Evolutionary conservation across 2,113 vertebrate genomes (phyloP), one percentile per base, ranked within the genome.

Genomic region (Burhinus bistriatus): DNA sequence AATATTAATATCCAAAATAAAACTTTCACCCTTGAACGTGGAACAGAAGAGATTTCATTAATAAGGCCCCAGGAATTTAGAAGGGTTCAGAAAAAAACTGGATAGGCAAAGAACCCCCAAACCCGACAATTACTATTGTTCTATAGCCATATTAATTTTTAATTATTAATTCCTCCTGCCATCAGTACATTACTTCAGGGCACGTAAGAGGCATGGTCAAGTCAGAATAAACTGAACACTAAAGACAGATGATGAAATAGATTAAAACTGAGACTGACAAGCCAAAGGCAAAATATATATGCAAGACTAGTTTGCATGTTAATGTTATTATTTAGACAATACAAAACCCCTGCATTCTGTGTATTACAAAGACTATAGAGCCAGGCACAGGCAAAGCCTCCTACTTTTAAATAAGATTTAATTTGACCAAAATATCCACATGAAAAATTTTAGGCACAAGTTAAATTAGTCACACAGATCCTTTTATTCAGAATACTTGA

Each of bases 261-360:
- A 64, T 72, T 21, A 82, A 89, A 92, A 55, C 11, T 49, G 38
- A 81, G 36, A 69, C 3, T 59, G 55, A 73, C 12, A 71, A 92
- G 9, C 34, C 3, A 4, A 72, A 79, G 42, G 26, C 19, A 92
- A 57, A 78, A 84, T 25, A 57, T 5, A 40, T 16, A 76, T 16
- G 44, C 49, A 52, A 89, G 84, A n/a, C 15, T 42, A 68, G 15
- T 44, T 70, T 52, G 71, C 10, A 9, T 8, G 22, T 34, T 69
- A 13, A 29, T 52, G 61, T 77, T 87, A 77, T 16, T 75, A 61
- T 34, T 73, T 47, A 64, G 55, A 71, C 15, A 52, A 59, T 6
- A 36, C 5, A 42, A 65, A 57, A 5, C 0, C 0, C 9, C 15
- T 20, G 16, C 5, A 3, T 32, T 14, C 20, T 42, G 40, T 11